Evolutionary conservation across 1,140 invertebrate species (phyloP), one percentile per base, ranked within the genome.

Genomic region (Neodiprion fabricii): DNA sequence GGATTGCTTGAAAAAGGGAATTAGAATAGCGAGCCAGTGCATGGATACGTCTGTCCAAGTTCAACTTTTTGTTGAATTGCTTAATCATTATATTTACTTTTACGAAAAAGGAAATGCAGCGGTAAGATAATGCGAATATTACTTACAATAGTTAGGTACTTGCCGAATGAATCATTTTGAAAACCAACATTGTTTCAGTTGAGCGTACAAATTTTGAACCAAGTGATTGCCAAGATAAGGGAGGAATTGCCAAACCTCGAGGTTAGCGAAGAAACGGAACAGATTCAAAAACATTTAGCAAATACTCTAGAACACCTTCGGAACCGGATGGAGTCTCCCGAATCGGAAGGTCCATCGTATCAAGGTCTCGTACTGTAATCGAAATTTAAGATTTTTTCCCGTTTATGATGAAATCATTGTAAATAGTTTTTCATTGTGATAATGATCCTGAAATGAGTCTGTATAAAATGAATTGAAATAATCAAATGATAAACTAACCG

Each of bases 21-120:
- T 97, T 1, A 93, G 96, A 76, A 98, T 99, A 78, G 96, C 96
- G 3, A 97, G 95, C 80, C 97, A 99, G 79, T 99, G 98, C 80
- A 97, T 99, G 95, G 98, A 99, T 88, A 92, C 93, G n/a, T 95
- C 95, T 5, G 97, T 99, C 23, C 97, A 99, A 89, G 96, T 97
- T 9, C 97, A 99, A 84, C 89, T 99, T 3, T 96, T 97, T 84
- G 96, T 98, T 17, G 98, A 99, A 87, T 91, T 99, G 70, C 89
- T 99, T 9, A 98, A 98, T 86, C 93, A 97, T 81, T 99, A 99
- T 86, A 92, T 98, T 53, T 97, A 97, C 86, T 98, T 99, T 84
- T 95, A 95, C 80, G 97, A 98, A 84, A 95, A 97, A 81, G 96
- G 96, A 79, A 98, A 98, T 87, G 91, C 94, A 70, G 90, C 91